A percentile compares a stretch with the other conserved stretches of the same genome.
phyloP scores from a whole-genome alignment of 2,797 vertebrate species.

The Sebastes matsubarae region DNA sequence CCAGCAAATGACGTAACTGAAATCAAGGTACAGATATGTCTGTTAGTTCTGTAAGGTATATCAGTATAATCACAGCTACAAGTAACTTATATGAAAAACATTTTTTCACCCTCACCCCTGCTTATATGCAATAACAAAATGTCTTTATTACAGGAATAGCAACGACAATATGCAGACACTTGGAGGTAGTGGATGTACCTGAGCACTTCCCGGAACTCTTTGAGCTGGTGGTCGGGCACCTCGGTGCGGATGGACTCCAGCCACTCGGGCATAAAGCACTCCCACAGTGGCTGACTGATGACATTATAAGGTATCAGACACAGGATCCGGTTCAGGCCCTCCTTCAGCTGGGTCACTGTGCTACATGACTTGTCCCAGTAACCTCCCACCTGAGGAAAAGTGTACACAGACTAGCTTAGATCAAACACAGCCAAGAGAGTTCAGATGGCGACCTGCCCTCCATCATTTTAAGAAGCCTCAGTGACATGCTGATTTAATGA shows the following conservation, averaged over 20 bases:
- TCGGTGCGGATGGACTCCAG: constrained; percentile 95
- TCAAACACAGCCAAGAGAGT: neutral
- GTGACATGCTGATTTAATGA: neutral
- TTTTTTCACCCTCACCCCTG: neutral
- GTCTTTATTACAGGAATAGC: neutral
- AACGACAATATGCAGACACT: neutral
- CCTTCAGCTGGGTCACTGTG: constrained; percentile 95
- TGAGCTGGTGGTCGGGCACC: constrained; percentile 95
- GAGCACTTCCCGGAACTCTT: constrained; percentile 97
- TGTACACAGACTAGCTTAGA: neutral
- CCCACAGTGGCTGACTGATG: constrained; percentile 97
- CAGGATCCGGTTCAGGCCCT: constrained; percentile 96
- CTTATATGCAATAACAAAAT: neutral
- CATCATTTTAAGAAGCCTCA: neutral
- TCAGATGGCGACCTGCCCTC: neutral
- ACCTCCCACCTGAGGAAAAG: constrained; percentile 90
- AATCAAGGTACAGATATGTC: neutral
- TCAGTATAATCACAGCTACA: neutral
- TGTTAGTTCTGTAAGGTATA: neutral
- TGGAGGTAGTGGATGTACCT: constrained; percentile 80
- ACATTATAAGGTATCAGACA: constrained; percentile 99
- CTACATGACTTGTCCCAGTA: constrained; percentile 99
- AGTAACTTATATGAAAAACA: neutral
- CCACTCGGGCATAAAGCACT: constrained; percentile 99
- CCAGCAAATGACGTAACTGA: neutral